Evolutionary conservation across 2,797 vertebrate genomes (phyloP), one percentile per base, ranked within the genome.

Genomic region (Cetoscarus ocellatus): DNA sequence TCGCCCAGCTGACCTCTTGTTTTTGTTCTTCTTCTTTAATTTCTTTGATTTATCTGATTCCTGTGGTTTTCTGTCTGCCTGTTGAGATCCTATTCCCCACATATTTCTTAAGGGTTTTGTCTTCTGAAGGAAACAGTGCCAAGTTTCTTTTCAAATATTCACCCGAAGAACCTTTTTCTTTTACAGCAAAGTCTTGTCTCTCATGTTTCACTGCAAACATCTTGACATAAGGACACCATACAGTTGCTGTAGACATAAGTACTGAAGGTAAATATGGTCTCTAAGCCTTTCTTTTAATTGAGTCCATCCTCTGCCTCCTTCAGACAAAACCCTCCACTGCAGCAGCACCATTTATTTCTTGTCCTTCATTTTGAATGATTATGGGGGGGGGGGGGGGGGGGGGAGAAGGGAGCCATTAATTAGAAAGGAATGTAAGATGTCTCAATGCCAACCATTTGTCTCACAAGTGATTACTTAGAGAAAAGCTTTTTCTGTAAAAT

Each of bases 371-470:
- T 36, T 91, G 90, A 92, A 85, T 92, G 88, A 92, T 92, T 88
- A 82, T 73, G 73, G 40, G 60, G 76, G 19, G 73, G 79, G 27
- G 27, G 27, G 76, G 19, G 73, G 79, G 27, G 27, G 27, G n/a
- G n/a, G 13, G 54, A 77, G 71, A 77, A 79, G 69, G 78, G 75
- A 72, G 67, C 62, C 83, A 88, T 91, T 90, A 84, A 92, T 93
- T 91, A 91, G 90, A 89, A 80, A 83, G 70, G 89, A 80, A 89
- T 85, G 83, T 88, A 84, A 90, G 81, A 91, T 88, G 86, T 88
- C 86, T 91, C 90, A 86, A 83, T 88, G 88, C 86, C 88, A 90
- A 70, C 85, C 80, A 90, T 92, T 92, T 90, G 86, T 93, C 90
- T 92, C 84, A 74, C 77, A 73, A 88, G 86, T 87, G 82, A 91